Percentiles rank a stretch among this genome's conserved stretches.
Evolutionary conservation across 2,888 invertebrate genomes (phyloP).

Genomic region (Phorcus lineatus): DNA sequence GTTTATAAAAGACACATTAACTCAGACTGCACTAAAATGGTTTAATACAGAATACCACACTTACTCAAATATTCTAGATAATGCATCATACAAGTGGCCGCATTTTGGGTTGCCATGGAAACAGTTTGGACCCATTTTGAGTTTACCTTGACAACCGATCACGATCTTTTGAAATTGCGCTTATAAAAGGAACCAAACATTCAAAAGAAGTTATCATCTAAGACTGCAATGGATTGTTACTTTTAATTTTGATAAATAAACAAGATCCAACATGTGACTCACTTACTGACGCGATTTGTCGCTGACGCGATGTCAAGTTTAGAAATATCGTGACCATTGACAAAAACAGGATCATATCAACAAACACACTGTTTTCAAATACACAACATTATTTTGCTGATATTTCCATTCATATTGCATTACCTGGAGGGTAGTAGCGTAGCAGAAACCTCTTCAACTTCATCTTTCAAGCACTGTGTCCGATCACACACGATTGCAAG

Average conservation of each 20-base stretch:
- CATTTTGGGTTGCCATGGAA: background rate
- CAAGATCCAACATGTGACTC: no score
- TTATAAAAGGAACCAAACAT: no score
- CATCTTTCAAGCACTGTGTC: conserved; percentile 59
- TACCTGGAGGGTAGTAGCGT: conserved; percentile 76
- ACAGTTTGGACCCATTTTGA: background rate
- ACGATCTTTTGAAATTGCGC: no score
- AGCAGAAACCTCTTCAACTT: conserved; percentile 75
- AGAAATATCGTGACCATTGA: background rate
- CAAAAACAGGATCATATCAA: background rate
- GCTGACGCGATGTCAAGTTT: no score
- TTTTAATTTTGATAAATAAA: no score
- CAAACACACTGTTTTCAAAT: background rate
- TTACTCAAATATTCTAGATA: no score
- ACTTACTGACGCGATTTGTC: no score
- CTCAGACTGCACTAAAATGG: no score
- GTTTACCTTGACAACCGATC: background rate
- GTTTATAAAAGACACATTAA: background rate
- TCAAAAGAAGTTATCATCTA: no score
- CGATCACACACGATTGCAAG: conserved; percentile 25
- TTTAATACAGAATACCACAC: no score
- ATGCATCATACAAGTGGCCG: background rate
- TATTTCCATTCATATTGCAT: background rate
- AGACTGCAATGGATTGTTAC: no score
- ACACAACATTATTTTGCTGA: background rate